Evolutionary conservation across 1,140 invertebrate species (phyloP), one percentile per base, ranked within the genome.

Genomic region (Zaprionus gabonicus): DNA sequence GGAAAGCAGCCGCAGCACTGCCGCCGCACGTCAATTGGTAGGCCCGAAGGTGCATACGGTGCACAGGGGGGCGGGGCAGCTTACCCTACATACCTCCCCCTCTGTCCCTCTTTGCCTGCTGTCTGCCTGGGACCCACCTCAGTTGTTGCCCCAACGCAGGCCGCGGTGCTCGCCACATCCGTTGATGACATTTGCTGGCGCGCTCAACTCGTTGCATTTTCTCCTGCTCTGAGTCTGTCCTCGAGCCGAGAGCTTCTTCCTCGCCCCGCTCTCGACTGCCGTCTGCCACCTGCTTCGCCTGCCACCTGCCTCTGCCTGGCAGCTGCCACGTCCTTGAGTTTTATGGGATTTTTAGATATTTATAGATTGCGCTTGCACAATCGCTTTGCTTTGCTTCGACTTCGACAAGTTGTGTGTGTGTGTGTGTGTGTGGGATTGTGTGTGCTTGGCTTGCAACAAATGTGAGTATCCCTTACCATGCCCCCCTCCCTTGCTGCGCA

Each of bases 281-380:
- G 31, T 34, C 31, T 34, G 28, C 28, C 9, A 10, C 1, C 38
- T 41, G 3, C 46, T 20, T 49, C 17, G 41, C 23, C 53, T 68
- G 63, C 64, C 63, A 76, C 23, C 41, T 65, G 46, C 44, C 38
- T 15, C 38, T n/a, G 15, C 38, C 38, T n/a, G 31, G 12, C 56
- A 69, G 27, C 70, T 66, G 64, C 66, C 69, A 81, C 67, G 60
- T 71, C 56, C 63, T 72, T 69, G 82, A 86, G 82, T 86, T 85
- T 85, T 85, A 85, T 86, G 79, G 76, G 79, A 82, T 82, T 85
- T 86, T 78, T 67, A 83, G 84, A 88, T 87, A 87, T 87, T 87
- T 88, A 86, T 88, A 88, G 83, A 87, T 87, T 80, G 84, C 81
- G 72, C 78, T 71, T 73, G 67, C 59, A 56, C 74, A 72, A 71